These are phyloP conservation scores for Craseonycteris thonglongyai DNA, from an alignment of 2,113 vertebrate species.

Conservation along the genomic window DNA sequence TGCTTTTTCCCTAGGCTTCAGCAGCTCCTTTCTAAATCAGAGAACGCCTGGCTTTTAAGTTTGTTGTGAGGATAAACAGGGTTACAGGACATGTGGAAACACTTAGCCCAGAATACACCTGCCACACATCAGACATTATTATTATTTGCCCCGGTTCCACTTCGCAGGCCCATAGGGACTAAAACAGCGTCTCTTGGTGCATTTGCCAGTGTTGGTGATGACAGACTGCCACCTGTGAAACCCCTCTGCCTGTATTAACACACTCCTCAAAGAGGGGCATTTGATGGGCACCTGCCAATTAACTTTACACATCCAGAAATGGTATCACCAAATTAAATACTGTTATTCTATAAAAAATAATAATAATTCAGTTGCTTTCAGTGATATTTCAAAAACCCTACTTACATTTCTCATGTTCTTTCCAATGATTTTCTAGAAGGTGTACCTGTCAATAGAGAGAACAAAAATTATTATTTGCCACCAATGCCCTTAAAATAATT, in stretches of 20 bases:
- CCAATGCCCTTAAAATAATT: neutral
- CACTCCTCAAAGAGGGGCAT: neutral
- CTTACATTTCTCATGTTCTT: slow-evolving; percentile 49
- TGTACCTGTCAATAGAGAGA: slow-evolving; percentile 23
- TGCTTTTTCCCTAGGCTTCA: neutral
- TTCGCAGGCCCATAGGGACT: neutral
- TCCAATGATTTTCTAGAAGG: slow-evolving; percentile 33
- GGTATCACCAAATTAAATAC: neutral
- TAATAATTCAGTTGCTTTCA: neutral
- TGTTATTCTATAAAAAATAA: neutral
- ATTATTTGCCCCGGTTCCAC: neutral
- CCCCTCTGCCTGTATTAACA: neutral
- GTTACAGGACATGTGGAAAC: neutral
- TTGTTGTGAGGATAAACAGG: neutral
- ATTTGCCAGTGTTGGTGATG: neutral
- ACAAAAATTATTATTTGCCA: neutral
- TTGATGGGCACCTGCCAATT: neutral
- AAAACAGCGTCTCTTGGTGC: neutral
- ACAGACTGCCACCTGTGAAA: neutral
- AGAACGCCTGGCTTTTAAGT: neutral
- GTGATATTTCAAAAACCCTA: slow-evolving; percentile 15
- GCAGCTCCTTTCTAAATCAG: neutral
- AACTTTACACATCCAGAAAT: neutral
- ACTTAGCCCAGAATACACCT: neutral
- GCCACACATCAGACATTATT: neutral